These are phyloP conservation scores for Osmerus eperlanus DNA, from an alignment of 2,113 vertebrate genomes.

Conservation along the genomic window DNA sequence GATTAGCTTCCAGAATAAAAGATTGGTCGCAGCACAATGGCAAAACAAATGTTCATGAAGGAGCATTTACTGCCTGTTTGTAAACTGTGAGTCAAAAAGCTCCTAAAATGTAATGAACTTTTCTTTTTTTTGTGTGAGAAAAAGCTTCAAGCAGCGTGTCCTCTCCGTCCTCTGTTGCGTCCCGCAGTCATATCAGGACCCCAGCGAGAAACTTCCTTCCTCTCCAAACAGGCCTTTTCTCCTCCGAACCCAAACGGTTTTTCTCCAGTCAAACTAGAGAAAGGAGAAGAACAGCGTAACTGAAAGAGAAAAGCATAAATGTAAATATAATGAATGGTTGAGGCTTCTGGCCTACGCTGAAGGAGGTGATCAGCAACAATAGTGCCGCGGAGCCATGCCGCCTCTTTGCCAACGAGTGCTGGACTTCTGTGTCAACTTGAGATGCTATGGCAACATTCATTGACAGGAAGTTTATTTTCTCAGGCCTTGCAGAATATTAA, in stretches of 20 bases:
- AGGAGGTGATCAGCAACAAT: constrained; percentile 58
- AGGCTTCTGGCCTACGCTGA: constrained; percentile 42
- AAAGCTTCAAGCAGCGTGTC: constrained; percentile 68
- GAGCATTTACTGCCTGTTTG: not conserved
- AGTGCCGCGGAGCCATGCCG: constrained; percentile 36
- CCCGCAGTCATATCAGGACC: constrained; percentile 51
- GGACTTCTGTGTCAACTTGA: constrained; percentile 48
- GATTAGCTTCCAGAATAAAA: not conserved
- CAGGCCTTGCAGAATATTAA: constrained; percentile 63
- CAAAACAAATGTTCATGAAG: not conserved
- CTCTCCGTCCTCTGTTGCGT: constrained; percentile 48
- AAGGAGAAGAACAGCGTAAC: constrained; percentile 50
- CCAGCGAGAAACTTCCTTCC: constrained; percentile 68
- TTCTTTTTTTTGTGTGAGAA: constrained; percentile 75
- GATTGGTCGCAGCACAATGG: not conserved
- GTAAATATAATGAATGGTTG: constrained; percentile 56
- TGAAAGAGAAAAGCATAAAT: constrained; percentile 34
- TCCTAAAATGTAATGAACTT: constrained; percentile 46
- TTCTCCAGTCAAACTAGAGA: constrained; percentile 50
- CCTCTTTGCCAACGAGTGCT: constrained; percentile 48
- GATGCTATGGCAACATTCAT: constrained; percentile 60
- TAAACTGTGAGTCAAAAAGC: not conserved
- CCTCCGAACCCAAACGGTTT: constrained; percentile 43
- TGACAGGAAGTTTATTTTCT: constrained; percentile 67
- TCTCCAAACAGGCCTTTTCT: constrained; percentile 44